These are phyloP conservation scores for Anas platyrhynchos DNA, from an alignment of 2,113 vertebrate species.

Conservation along the genomic window DNA sequence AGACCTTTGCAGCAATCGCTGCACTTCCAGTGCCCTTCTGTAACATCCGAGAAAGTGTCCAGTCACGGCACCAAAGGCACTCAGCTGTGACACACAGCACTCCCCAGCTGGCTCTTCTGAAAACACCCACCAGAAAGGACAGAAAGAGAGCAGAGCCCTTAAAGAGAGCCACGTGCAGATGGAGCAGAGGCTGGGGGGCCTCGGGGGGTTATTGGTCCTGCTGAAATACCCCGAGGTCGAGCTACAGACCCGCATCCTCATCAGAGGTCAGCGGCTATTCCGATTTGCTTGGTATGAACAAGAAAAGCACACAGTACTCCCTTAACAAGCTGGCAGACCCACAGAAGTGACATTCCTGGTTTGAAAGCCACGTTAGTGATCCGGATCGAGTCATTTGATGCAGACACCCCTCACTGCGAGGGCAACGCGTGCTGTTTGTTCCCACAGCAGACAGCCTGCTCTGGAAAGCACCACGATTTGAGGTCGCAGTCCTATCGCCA, in stretches of 20 bases:
- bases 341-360: neutral
- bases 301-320: neutral
- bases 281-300: neutral
- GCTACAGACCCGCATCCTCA: neutral
- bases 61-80: neutral
- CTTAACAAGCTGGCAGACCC: neutral
- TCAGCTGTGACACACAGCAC: neutral
- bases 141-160: neutral
- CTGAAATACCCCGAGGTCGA: fast-evolving
- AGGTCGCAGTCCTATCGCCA: neutral
- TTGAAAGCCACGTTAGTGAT: neutral
- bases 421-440: neutral
- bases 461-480: fast-evolving
- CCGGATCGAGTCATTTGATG: neutral
- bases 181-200: neutral
- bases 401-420: neutral
- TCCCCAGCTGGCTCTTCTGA: neutral
- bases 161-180: neutral
- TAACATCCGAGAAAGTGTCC: neutral
- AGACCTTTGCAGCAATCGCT: neutral
- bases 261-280: neutral
- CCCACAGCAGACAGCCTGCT: neutral
- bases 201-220: neutral
- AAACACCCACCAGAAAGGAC: neutral
- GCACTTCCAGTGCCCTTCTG: neutral